A percentile compares a stretch with the other conserved stretches of the same genome.
Evolutionary conservation across 2,888 invertebrate genomes (phyloP).

Genomic region (Tholera decimalis): DNA sequence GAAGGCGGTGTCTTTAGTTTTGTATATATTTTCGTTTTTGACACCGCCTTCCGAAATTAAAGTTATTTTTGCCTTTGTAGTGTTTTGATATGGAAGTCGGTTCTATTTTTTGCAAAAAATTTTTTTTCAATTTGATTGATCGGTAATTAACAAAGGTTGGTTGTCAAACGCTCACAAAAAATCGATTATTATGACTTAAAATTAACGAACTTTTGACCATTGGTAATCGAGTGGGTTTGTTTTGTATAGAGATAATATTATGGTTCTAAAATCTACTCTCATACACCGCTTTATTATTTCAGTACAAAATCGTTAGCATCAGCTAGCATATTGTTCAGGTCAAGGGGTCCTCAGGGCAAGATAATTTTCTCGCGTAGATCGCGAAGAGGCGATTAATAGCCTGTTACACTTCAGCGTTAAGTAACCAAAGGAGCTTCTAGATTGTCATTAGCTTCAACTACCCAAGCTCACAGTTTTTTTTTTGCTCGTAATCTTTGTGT

Average conservation of each 20-base stretch:
- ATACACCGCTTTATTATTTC: not conserved
- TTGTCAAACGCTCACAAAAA: slow-evolving; percentile 13
- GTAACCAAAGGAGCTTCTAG: slow-evolving; percentile 24
- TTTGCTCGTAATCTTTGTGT: not conserved
- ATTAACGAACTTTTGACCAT: slow-evolving; percentile 1
- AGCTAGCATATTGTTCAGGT: slow-evolving; percentile 4
- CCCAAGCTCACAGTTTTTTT: slow-evolving; percentile 11
- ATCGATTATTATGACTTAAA: not conserved
- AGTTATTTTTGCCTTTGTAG: no score
- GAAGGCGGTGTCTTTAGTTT: no score
- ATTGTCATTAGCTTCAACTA: slow-evolving; percentile 33
- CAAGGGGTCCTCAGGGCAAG: slow-evolving; percentile 29
- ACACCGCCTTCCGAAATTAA: no score
- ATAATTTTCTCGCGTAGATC: slow-evolving; percentile 27
- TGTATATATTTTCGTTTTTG: no score
- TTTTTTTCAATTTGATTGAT: slow-evolving; percentile 34
- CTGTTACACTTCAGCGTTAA: slow-evolving; percentile 28
- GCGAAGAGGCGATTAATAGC: slow-evolving; percentile 42
- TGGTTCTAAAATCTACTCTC: not conserved
- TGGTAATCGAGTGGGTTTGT: not conserved
- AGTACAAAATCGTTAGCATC: not conserved
- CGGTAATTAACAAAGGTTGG: slow-evolving; percentile 18
- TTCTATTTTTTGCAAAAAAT: no score
- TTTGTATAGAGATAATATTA: no score
- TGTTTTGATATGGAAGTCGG: no score